These are phyloP conservation scores for Paguma larvata DNA, from an alignment of 2,797 vertebrate species.

Conservation along the genomic window DNA sequence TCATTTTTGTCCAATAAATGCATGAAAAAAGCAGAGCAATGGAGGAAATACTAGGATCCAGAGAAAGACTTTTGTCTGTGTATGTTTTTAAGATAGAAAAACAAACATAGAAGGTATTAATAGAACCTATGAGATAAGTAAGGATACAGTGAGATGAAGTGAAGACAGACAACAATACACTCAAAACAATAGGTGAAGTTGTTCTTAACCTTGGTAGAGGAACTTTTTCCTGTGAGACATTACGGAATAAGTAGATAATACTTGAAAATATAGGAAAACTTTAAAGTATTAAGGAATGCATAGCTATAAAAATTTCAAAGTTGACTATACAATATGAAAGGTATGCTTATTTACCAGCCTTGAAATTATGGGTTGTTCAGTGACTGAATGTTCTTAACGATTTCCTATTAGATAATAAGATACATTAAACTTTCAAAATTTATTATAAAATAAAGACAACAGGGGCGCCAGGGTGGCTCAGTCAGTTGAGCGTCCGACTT, in stretches of 20 bases:
- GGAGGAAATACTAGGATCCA: neutral
- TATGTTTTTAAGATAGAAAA: neutral
- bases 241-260: neutral
- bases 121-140: neutral
- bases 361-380: conserved; percentile 26
- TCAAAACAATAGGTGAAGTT: neutral
- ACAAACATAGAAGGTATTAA: neutral
- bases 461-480: too few species aligned
- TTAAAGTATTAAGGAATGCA: neutral
- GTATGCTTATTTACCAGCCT: neutral
- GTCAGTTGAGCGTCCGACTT: too few species aligned
- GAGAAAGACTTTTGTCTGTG: neutral
- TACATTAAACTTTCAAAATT: conserved; percentile 44
- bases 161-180: neutral
- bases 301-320: neutral
- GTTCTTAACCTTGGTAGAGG: neutral
- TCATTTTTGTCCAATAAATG: conserved; percentile 18
- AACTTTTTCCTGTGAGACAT: neutral
- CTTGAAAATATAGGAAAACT: conserved; percentile 4
- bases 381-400: neutral
- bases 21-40: neutral
- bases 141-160: neutral
- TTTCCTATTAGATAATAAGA: neutral
- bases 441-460: conserved; percentile 18
- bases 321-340: neutral